Conservation (phyloP, 2,113 vertebrate genomes). For the Agapornis roseicollis region DNA sequence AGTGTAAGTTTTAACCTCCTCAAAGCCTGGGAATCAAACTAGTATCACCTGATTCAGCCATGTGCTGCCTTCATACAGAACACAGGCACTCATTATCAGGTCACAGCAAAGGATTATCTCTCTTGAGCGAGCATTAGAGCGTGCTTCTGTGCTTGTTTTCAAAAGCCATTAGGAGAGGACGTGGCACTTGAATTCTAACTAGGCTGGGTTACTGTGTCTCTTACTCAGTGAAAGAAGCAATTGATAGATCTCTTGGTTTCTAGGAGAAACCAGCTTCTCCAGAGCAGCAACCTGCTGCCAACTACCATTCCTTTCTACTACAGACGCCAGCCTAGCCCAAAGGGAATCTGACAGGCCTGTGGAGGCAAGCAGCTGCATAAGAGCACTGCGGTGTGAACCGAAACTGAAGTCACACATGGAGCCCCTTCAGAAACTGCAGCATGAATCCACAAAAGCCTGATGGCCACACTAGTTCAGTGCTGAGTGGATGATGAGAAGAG, state of each 20-base stretch:
- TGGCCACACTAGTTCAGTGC: neutral
- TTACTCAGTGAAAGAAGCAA: neutral
- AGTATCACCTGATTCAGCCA: neutral
- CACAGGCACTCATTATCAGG: neutral
- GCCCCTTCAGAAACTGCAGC: neutral
- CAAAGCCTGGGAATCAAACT: neutral
- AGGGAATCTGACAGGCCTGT: neutral
- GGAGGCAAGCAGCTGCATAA: neutral
- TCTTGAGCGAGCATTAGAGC: neutral
- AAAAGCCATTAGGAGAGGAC: neutral
- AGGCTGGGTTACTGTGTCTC: neutral
- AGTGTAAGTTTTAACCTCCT: neutral
- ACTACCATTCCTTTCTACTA: neutral
- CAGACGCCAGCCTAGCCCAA: neutral
- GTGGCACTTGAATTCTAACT: neutral
- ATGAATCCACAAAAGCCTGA: neutral
- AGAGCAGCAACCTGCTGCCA: neutral
- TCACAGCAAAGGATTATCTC: neutral
- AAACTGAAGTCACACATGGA: neutral
- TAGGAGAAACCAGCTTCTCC: neutral
- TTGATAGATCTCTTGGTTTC: neutral
- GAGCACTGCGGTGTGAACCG: rapidly evolving
- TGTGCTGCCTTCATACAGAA: neutral
- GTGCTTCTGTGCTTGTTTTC: neutral
- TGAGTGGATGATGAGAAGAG: neutral